Base-by-base conservation (phyloP, 2,888 invertebrate genomes). In the Trichogramma evanescens region DNA sequence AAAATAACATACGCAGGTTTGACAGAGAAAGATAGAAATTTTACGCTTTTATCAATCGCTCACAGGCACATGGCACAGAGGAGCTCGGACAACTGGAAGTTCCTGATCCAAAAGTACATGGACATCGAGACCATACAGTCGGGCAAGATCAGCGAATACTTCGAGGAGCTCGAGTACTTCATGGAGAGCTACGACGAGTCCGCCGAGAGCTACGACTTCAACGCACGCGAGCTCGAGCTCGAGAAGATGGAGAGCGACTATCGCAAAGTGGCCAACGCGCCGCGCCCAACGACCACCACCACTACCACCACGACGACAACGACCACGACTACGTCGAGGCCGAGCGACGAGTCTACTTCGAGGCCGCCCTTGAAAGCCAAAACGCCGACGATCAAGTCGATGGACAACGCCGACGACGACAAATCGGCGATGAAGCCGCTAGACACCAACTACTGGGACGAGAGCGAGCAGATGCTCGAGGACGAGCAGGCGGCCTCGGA, bases 131-230 rank as follows among this genome's bases (percentile, higher is more conserved):
- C 69, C 6, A 60, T 76, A n/a, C 65, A 64, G 0, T 54, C 60
- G 0, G 62, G 69, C 6, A 41, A 69, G 3, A 60, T 76, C 56
- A 10, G 66, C 3, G 66, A 67, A 7, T 76, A 69, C 61, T 75
- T 76, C 50, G 67, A 72, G 4, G 56, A 76, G 49, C 70, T 71
- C 10, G 67, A 70, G 6, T 72, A 68, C 44, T 64, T 75, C 7
- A 70, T 71, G 6, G 56, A 39, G 8, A 55, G 58, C 51, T 52
- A 62, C 8, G 69, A 69, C n/a, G 26, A 63, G 6, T 67, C 69
- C 2, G 63, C 67, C 0, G 63, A 68, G 10, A 45, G 56, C 8
- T 62, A 66, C 4, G 58, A 71, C n/a, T 63, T 65, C 13, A 63
- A 56, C 42, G 48, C 62, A n/a, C 67, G 67, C 6, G 72, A 74